Percentiles rank a stretch among this genome's conserved stretches.
Conservation (phyloP, 2,113 vertebrate species). For the Chaetodon trifascialis region DNA sequence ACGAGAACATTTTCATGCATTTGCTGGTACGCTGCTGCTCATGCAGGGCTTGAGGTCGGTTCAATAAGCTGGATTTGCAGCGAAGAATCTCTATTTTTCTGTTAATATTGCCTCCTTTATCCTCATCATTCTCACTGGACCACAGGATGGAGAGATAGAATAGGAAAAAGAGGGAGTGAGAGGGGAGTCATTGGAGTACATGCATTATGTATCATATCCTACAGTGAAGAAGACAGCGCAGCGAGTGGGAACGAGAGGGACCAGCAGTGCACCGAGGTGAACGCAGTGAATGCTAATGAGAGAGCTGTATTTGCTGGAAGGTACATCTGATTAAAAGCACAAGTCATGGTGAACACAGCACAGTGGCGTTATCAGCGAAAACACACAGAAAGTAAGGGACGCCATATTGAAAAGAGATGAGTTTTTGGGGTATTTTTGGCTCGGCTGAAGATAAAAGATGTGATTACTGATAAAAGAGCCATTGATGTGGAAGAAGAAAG, state of each 20-base stretch:
- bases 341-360: constrained; percentile 50
- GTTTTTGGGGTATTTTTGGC: constrained; percentile 55
- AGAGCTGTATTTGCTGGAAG: constrained; percentile 51
- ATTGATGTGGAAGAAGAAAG: neutral
- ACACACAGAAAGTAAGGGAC: constrained; percentile 46
- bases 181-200: constrained; percentile 55
- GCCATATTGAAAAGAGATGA: neutral
- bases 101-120: constrained; percentile 37
- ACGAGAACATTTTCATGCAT: neutral
- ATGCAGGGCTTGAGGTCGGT: neutral
- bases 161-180: constrained; percentile 7
- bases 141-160: constrained; percentile 21
- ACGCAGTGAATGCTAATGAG: constrained; percentile 68
- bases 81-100: constrained; percentile 19
- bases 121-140: constrained; percentile 40
- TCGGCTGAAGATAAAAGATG: constrained; percentile 63
- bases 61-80: constrained; percentile 7
- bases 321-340: constrained; percentile 72
- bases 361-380: constrained; percentile 63
- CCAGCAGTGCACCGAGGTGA: constrained; percentile 49
- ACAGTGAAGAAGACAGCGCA: constrained; percentile 57
- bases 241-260: constrained; percentile 55
- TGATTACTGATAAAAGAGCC: constrained; percentile 56
- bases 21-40: neutral
- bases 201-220: constrained; percentile 76